phyloP scores from a whole-genome alignment of 37 sponge, comb jelly and placozoan genomes.

The Haliclona indistincta region DNA sequence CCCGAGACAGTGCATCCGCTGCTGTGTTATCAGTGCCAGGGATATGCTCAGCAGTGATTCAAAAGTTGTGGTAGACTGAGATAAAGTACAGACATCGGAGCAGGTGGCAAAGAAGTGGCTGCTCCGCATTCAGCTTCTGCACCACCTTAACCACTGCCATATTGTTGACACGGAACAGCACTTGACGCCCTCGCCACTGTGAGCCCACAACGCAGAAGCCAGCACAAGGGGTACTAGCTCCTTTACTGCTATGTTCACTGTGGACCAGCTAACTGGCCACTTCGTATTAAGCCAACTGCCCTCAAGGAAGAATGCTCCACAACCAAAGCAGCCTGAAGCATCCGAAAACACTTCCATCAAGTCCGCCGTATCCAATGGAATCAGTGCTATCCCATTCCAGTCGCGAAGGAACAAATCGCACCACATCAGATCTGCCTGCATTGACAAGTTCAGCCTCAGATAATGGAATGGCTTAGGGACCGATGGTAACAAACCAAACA shows the following conservation, averaged over 20 bases:
- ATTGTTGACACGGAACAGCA: not conserved
- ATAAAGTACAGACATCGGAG: not conserved
- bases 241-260: not conserved
- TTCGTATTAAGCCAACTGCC: not conserved
- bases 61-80: not conserved
- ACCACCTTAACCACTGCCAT: not conserved
- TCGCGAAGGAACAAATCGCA: not conserved
- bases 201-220: not conserved
- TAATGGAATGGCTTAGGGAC: not conserved
- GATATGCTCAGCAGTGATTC: not conserved
- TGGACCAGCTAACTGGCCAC: not conserved
- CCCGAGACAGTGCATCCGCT: not conserved
- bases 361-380: not conserved
- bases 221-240: not conserved
- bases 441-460: not conserved
- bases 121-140: not conserved
- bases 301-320: not conserved
- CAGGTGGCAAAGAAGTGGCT: not conserved
- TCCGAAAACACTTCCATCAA: not conserved
- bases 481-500: not conserved
- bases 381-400: conserved; percentile 9
- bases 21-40: not conserved
- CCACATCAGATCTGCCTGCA: not conserved
- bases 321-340: not conserved
- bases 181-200: not conserved